These are phyloP conservation scores for Symphodus melops DNA, from an alignment of 2,113 vertebrate species.

Conservation along the genomic window DNA sequence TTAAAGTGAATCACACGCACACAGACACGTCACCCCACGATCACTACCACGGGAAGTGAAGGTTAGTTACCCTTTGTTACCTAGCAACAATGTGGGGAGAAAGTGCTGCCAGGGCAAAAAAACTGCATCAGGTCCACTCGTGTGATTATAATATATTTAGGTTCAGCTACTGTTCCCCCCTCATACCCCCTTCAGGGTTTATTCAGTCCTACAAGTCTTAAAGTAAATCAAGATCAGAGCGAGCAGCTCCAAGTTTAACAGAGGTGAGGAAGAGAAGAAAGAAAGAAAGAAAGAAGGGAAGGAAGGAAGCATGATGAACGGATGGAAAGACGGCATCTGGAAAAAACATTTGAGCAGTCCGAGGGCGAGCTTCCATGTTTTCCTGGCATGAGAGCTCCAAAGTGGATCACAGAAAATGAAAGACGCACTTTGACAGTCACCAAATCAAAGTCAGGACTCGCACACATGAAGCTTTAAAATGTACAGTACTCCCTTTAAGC, in stretches of 20 bases:
- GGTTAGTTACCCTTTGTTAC: no score
- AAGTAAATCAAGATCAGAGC: not conserved
- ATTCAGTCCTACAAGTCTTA: no score
- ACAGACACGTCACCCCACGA: no score
- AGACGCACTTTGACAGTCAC: not conserved
- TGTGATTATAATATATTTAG: no score
- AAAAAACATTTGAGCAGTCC: slow-evolving; percentile 24
- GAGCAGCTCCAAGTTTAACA: not conserved
- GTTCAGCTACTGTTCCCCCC: no score
- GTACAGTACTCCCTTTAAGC: not conserved
- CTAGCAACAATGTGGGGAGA: no score
- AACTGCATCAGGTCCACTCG: no score
- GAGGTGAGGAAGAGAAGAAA: no score
- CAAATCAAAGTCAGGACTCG: not conserved
- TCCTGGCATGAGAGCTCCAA: slow-evolving; percentile 25
- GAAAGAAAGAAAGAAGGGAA: slow-evolving; percentile 11
- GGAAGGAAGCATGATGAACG: slow-evolving; percentile 23
- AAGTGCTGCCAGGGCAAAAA: no score
- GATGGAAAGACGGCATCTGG: slow-evolving; percentile 55
- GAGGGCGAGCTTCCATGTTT: slow-evolving; percentile 25
- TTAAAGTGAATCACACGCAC: no score
- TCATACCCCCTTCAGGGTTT: no score
- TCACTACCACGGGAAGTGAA: no score
- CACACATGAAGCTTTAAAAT: not conserved
- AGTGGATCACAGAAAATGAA: not conserved